A percentile compares a stretch with the other conserved stretches of the same genome.
phyloP scores from a whole-genome alignment of 2,888 invertebrate species.

The Prosopocoilus inquinatus region DNA sequence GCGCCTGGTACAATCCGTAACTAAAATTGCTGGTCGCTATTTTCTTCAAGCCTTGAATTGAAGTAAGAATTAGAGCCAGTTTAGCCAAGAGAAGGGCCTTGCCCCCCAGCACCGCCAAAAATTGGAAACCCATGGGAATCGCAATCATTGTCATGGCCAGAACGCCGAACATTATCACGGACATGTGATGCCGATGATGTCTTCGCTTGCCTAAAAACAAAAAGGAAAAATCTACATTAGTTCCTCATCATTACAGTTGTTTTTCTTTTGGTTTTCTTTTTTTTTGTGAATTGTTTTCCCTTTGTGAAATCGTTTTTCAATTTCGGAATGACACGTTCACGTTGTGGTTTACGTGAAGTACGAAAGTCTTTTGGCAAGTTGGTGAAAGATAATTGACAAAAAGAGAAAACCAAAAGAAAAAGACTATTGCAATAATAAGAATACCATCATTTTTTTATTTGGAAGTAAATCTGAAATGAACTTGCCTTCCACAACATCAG shows the following conservation, averaged over 20 bases:
- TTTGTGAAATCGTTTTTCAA: too few relatives aligned
- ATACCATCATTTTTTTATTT: too few relatives aligned
- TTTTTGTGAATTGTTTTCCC: too few relatives aligned
- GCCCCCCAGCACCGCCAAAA: conserved; percentile 77
- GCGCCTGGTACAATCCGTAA: conserved; percentile 69
- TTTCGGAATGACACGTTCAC: too few relatives aligned
- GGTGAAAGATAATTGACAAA: too few relatives aligned
- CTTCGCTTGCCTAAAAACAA: conserved; percentile 52
- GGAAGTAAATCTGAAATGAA: background rate
- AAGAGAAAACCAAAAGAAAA: too few relatives aligned
- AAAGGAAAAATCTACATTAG: background rate
- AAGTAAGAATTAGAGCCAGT: conserved; percentile 76
- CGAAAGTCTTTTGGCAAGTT: too few relatives aligned
- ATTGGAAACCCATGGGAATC: conserved; percentile 81
- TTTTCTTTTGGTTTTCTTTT: too few relatives aligned
- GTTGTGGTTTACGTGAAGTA: too few relatives aligned
- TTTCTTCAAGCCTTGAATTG: conserved; percentile 77
- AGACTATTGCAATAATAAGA: background rate
- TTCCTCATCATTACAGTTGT: background rate
- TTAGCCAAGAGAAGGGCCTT: conserved; percentile 78
- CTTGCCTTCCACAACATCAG: background rate
- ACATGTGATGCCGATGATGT: conserved; percentile 66
- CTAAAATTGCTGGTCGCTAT: conserved; percentile 72
- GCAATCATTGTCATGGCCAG: conserved; percentile 74
- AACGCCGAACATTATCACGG: conserved; percentile 76